Evolutionary conservation across 23 tunicate genomes (phyloP).

Genomic region (Pegea sp.): DNA sequence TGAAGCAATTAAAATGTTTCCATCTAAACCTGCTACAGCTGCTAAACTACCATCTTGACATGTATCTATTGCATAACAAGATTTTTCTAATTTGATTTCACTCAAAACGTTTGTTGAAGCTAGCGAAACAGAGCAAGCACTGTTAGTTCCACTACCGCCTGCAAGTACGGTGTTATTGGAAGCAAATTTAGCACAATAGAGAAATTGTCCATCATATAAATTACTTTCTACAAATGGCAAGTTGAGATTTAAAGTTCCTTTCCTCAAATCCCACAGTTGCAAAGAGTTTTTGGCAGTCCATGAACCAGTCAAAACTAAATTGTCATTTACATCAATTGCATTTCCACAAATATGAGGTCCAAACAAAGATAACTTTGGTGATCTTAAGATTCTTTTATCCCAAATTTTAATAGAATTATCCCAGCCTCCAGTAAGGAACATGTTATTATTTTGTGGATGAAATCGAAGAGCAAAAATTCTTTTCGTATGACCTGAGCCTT

Average conservation of each 20-base stretch:
- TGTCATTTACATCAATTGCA: slow-evolving; percentile 26
- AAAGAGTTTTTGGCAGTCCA: slow-evolving; percentile 49
- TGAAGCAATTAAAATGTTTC: slow-evolving; percentile 13
- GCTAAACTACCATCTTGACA: slow-evolving; percentile 8
- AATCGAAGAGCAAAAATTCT: slow-evolving; percentile 45
- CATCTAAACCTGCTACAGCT: slow-evolving; percentile 38
- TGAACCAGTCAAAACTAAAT: slow-evolving; percentile 40
- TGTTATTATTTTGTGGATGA: slow-evolving; percentile 47
- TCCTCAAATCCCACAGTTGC: slow-evolving; percentile 70
- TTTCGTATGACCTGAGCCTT: slow-evolving; percentile 50
- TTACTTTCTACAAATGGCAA: slow-evolving; percentile 22
- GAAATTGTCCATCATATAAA: slow-evolving; percentile 42
- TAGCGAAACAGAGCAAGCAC: slow-evolving; percentile 19
- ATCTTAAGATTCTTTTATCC: slow-evolving; percentile 64
- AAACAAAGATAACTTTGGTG: slow-evolving; percentile 25
- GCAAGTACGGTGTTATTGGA: slow-evolving; percentile 14
- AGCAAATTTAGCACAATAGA: slow-evolving; percentile 46
- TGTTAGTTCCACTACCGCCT: slow-evolving; percentile 82
- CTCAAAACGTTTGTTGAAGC: slow-evolving; percentile 4
- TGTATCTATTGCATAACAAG: slow-evolving; percentile 20
- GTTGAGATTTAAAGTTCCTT: slow-evolving; percentile 8
- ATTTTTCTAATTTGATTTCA: slow-evolving; percentile 11
- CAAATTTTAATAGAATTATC: slow-evolving; percentile 68
- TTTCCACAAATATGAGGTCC: slow-evolving; percentile 71
- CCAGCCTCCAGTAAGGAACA: slow-evolving; percentile 83